These are phyloP conservation scores for Pterocles orientalis DNA, from an alignment of 2,113 vertebrate species.

Conservation along the genomic window DNA sequence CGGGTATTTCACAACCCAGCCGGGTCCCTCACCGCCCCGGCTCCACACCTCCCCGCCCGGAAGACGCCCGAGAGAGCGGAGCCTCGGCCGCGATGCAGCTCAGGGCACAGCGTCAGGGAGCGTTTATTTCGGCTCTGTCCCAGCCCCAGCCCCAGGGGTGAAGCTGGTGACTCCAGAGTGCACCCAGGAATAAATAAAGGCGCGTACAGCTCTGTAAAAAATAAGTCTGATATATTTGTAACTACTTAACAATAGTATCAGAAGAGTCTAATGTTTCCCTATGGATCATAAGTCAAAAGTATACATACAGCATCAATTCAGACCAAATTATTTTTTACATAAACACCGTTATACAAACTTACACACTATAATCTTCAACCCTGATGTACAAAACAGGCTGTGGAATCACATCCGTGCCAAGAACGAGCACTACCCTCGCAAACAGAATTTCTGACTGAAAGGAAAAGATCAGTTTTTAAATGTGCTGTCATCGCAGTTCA, in stretches of 20 bases:
- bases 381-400: constrained; percentile 17
- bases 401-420: not conserved
- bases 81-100: no score
- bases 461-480: not conserved
- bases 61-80: not conserved
- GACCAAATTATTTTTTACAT: not conserved
- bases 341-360: not conserved
- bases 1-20: not conserved
- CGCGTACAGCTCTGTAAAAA: constrained; percentile 45
- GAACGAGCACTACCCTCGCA: not conserved
- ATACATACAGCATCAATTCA: not conserved
- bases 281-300: not conserved
- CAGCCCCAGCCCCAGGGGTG: no score
- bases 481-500: not conserved
- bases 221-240: not conserved
- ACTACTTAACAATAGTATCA: not conserved
- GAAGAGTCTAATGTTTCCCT: not conserved
- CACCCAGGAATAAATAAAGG: constrained; percentile 62
- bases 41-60: not conserved
- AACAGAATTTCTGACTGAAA: not conserved
- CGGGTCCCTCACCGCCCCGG: not conserved
- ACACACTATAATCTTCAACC: not conserved
- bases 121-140: constrained; percentile 38
- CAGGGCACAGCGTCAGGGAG: constrained; percentile 14
- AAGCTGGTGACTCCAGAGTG: no score